These are phyloP conservation scores for Chascanopsetta lugubris DNA, from an alignment of 2,113 vertebrate genomes.

Conservation along the genomic window DNA sequence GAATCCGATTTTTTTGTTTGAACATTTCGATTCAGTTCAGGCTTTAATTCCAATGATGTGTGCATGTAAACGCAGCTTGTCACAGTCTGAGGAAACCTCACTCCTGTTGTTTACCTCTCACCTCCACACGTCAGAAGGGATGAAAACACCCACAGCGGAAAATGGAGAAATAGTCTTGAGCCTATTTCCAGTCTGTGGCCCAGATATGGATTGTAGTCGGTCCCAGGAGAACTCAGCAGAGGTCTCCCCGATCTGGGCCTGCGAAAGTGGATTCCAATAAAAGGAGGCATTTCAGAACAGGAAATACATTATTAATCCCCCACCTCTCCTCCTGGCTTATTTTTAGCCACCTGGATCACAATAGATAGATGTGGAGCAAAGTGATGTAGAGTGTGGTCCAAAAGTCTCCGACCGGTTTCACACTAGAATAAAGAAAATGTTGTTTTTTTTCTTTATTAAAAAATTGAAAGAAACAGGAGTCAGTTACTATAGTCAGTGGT, in stretches of 20 bases:
- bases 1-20: too few relatives aligned
- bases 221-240: slow-evolving; percentile 20
- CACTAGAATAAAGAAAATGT: background rate
- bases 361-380: slow-evolving; percentile 34
- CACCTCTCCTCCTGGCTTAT: slow-evolving; percentile 40
- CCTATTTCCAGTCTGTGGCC: slow-evolving; percentile 14
- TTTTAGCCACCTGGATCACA: slow-evolving; percentile 50
- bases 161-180: background rate
- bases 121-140: background rate
- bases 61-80: too few relatives aligned
- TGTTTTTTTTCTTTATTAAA: too few relatives aligned
- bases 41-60: too few relatives aligned
- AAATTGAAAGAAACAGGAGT: too few relatives aligned
- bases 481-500: too few relatives aligned
- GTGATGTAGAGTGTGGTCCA: slow-evolving; percentile 14
- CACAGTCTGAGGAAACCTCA: too few relatives aligned
- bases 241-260: slow-evolving; percentile 44
- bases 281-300: slow-evolving; percentile 40
- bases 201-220: slow-evolving; percentile 30
- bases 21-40: too few relatives aligned
- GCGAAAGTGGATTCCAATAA: slow-evolving; percentile 56
- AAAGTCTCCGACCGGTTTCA: background rate
- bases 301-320: slow-evolving; percentile 59
- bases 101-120: background rate
- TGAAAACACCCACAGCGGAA: background rate